phyloP scores from a whole-genome alignment of 2,888 invertebrate species.

The Notodromas monacha region DNA sequence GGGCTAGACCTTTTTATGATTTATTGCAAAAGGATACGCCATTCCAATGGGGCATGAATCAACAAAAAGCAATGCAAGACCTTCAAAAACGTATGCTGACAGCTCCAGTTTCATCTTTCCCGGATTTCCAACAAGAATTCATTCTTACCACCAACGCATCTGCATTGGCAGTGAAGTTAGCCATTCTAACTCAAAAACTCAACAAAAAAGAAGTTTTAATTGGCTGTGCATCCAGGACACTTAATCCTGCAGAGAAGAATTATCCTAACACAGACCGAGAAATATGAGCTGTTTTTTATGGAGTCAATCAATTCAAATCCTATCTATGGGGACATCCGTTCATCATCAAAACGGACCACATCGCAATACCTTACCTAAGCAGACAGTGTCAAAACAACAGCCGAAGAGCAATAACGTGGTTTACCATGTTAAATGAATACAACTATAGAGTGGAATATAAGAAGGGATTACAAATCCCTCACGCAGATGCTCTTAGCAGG shows the following conservation, averaged over 20 bases:
- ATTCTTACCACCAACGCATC: conserved; percentile 4
- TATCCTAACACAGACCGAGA: conserved; percentile 4
- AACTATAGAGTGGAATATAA: conserved; percentile 4
- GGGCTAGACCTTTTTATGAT: conserved; percentile 2
- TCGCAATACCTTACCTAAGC: conserved; percentile 2
- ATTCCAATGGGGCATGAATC: conserved; percentile 4
- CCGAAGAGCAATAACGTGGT: conserved; percentile 4
- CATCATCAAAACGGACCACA: conserved; percentile 4
- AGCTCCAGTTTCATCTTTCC: conserved; percentile 4
- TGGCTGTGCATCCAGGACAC: conserved; percentile 4
- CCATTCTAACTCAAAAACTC: conserved; percentile 2
- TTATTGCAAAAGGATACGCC: conserved; percentile 4
- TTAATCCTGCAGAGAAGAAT: conserved; percentile 4
- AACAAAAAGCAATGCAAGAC: conserved; percentile 4
- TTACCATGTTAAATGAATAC: conserved; percentile 4
- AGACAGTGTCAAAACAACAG: conserved; percentile 4
- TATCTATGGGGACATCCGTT: conserved; percentile 2
- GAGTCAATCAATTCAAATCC: conserved; percentile 4
- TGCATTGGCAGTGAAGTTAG: conserved; percentile 1
- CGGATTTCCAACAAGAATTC: conserved; percentile 4
- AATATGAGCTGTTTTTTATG: conserved; percentile 2
- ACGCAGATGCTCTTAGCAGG: conserved; percentile 4
- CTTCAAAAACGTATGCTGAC: conserved; percentile 4
- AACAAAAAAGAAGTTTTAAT: conserved; percentile 4
- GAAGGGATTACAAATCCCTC: conserved; percentile 4